Base-by-base conservation (phyloP, 2,888 invertebrate species). In the Drosophila vallismaia region DNA sequence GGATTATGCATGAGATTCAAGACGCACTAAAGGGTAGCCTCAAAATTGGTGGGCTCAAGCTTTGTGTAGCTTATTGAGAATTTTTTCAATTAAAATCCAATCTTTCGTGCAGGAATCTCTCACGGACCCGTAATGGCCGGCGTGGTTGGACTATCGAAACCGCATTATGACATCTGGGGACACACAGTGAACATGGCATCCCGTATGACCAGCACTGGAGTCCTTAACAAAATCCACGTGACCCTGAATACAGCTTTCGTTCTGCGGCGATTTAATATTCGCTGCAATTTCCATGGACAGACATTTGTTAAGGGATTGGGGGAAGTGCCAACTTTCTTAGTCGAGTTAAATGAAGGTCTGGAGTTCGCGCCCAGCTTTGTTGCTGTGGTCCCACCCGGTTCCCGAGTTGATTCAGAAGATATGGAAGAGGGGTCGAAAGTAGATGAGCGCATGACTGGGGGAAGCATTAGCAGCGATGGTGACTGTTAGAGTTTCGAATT, bases 91-190 rank as follows among this genome's bases (percentile, higher is more conserved):
- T 5, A 7, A 14, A 36, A 36, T n/a, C 6, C 5, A 28, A 28
- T 28, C n/a, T 10, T 6, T 2, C n/a, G 5, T 6, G 2, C 12
- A 63, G 98, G 98, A 67, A 96, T 99, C 86, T 96, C 96, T 31
- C 95, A 96, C 88, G 98, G 98, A 0, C 95, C 96, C 77, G 95
- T 98, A 8, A 96, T 97, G 64, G 98, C 98, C 0, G 98, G 98
- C 3, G 98, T 99, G 0, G 97, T 98, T 1, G 98, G 98, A 0
- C 96, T 97, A 0, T 94, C 96, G 60, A 98, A 98, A 88, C 98
- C 98, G 0, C 93, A 97, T 44, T 98, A 98, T 90, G 98, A 98
- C 90, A 97, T 98, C 86, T 98, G 98, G 98, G 98, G 98, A 0
- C 96, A 98, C 91, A 96, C 98, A 0, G 98, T 98, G 0, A 99